Evolutionary conservation across 1,140 invertebrate genomes (phyloP).

Genomic region (Caenorhabditis inopinata): DNA sequence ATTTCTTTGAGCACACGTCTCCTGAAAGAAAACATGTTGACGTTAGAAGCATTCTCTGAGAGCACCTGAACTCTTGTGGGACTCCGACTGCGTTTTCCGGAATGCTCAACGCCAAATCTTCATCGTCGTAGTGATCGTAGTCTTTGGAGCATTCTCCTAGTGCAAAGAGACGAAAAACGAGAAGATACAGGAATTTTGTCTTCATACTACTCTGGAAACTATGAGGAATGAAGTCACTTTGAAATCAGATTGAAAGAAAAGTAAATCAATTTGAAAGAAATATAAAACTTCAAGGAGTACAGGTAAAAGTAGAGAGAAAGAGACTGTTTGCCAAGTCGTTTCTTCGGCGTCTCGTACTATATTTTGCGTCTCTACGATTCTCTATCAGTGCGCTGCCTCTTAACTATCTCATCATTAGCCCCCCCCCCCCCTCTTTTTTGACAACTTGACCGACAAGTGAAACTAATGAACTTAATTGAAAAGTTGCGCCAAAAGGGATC

Average conservation of each 20-base stretch:
- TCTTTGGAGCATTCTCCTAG: background rate
- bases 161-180: background rate
- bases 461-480: background rate
- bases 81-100: background rate
- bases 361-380: background rate
- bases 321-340: conserved; percentile 16
- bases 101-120: conserved; percentile 25
- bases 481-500: background rate
- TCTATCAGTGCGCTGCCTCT: background rate
- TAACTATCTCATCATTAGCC: background rate
- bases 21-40: background rate
- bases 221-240: no score
- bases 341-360: conserved; percentile 11
- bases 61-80: conserved; percentile 13
- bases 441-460: background rate
- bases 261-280: background rate
- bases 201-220: background rate
- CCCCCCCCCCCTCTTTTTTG: background rate
- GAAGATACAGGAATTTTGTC: background rate
- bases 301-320: background rate
- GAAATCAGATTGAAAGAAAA: background rate
- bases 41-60: no score
- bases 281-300: background rate
- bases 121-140: conserved; percentile 4
- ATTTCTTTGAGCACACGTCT: background rate